Base-by-base conservation (phyloP, 2,888 invertebrate species). In the Pomacea canaliculata region DNA sequence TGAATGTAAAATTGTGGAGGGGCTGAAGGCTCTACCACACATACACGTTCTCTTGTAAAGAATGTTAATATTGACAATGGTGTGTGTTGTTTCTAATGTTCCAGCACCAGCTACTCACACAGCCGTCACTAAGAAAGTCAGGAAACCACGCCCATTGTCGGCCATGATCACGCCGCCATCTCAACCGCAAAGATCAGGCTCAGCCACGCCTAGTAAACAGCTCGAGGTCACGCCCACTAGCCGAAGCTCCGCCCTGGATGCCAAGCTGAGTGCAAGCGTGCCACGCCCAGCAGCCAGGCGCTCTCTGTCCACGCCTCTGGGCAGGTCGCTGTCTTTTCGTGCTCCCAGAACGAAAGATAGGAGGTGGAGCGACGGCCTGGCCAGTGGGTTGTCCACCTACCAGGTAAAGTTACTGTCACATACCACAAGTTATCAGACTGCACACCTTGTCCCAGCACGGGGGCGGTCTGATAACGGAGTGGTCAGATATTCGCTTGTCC, bases 291-390 rank as follows among this genome's bases (percentile, higher is more conserved):
- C 74, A 23, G 48, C 74, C 60, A 12, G 23, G 18, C 74, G 74
- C 49, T 69, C 74, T 13, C 69, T 74, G 18, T 69, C 74, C 69
- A 27, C 69, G 69, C 74, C 74, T 16, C 27, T 74, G 62, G 69
- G 23, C 69, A 69, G 74, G 23, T 69, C 74, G 7, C 8, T 63
- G 69, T 74, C 74, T 46, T 37, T 69, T 59, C 74, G 74, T 13
- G 69, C 60, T 37, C 49, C 74, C 27, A 59, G 59, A 46, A 37
- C 37, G 48, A 74, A 69, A 51, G 74, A 74, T 10, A 74, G 59
- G 18, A 48, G 69, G 7, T 68, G 62, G 69, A 69, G 49, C 46
- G 49, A n/a, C n/a, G 67, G 63, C 10, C 46, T 62, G 63, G 27
- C 48, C 18, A 67, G 67, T 37, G 66, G n/a, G 0, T 46, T 27